Percentiles rank a stretch among this genome's conserved stretches.
phyloP scores from a whole-genome alignment of 2,797 vertebrate species.

The Tympanoctomys barrerae region DNA sequence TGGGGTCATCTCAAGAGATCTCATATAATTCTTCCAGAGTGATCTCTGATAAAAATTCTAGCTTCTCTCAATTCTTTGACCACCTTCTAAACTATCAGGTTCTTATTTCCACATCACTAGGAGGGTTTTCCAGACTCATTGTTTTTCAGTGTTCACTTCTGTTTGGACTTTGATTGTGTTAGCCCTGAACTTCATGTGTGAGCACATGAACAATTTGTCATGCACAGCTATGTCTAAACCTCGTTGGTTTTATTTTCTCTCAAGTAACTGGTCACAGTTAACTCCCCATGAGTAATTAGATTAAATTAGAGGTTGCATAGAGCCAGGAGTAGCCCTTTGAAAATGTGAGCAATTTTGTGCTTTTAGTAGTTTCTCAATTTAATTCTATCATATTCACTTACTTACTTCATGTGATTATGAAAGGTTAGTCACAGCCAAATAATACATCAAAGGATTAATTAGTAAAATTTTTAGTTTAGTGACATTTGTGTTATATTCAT shows the following conservation, averaged over 20 bases:
- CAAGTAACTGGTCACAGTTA: background rate
- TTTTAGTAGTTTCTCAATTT: background rate
- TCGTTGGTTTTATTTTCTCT: background rate
- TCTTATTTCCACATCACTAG: background rate
- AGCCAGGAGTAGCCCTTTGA: background rate
- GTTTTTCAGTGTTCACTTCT: background rate
- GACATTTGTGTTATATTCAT: background rate
- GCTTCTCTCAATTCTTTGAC: background rate
- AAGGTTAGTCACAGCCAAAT: background rate
- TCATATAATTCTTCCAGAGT: background rate
- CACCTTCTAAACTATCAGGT: background rate
- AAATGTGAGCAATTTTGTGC: background rate
- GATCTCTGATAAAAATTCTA: conserved; percentile 1
- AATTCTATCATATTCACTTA: background rate
- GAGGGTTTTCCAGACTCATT: background rate
- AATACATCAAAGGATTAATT: background rate
- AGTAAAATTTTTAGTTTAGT: background rate
- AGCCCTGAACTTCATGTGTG: background rate
- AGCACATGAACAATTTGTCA: background rate
- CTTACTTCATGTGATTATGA: background rate
- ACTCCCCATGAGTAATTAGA: background rate
- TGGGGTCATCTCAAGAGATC: background rate
- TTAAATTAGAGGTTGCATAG: background rate
- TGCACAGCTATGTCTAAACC: background rate
- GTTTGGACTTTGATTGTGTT: background rate